Evolutionary conservation across 2,888 invertebrate genomes (phyloP), one percentile per base, ranked within the genome.

Genomic region (Seladonia tumulorum): DNA sequence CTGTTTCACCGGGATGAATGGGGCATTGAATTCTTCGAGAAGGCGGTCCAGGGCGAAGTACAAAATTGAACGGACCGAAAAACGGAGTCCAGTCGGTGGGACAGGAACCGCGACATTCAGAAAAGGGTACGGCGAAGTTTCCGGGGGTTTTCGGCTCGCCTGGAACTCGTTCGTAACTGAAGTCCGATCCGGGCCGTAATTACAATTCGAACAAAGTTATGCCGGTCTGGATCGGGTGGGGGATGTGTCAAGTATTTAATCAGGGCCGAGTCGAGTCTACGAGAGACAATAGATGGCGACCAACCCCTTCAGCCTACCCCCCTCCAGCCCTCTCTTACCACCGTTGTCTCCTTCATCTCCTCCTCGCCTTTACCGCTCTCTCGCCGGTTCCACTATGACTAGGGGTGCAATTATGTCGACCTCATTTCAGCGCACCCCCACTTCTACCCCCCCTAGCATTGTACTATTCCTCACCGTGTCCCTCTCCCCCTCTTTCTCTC

Each of bases 201-300:
- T 94, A 94, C 93, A 93, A 94, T 94, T 94, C 93, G 94, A 93
- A 93, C 93, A 93, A 94, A 94, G 93, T 94, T 94, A 94, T 94
- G 94, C 91, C 92, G 91, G 90, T 81, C 86, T 88, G 85, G 90
- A 89, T 87, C 90, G 87, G 87, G 89, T 86, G 90, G 92, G 66
- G 91, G 94, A 94, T 94, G 94, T 94, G 94, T 94, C 94, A 94
- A 94, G 94, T 94, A 94, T 94, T 94, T 94, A 94, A 94, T 94
- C 94, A 94, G 94, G 91, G 92, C 92, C 91, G 89, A 92, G 91
- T 90, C 92, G 93, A 92, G 92, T 92, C 92, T 93, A 91, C 90
- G 91, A 90, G 92, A 94, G 93, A 94, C 94, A 94, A 94, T 94
- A 93, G 94, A 93, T 90, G 91, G 90, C 90, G 91, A 88, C 90